These are phyloP conservation scores for Zapornia atra DNA, from an alignment of 2,113 vertebrate species.

Conservation along the genomic window DNA sequence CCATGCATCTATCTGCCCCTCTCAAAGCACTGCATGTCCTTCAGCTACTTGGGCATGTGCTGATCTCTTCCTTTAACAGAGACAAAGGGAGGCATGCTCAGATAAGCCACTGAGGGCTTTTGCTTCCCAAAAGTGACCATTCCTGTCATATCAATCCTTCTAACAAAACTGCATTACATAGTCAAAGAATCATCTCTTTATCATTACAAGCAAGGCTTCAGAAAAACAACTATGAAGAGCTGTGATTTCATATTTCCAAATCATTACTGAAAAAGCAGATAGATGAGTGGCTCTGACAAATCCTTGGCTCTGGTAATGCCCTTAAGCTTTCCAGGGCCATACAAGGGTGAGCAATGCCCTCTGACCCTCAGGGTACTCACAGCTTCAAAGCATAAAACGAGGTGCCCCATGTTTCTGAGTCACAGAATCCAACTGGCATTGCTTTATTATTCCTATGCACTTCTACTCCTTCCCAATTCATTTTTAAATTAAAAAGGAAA, in stretches of 20 bases:
- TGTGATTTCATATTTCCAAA: neutral
- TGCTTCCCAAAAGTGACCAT: neutral
- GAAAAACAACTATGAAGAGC: neutral
- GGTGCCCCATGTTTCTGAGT: neutral
- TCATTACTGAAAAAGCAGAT: neutral
- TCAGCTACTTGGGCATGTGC: neutral
- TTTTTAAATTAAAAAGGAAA: neutral
- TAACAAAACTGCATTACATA: neutral
- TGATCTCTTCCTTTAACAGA: neutral
- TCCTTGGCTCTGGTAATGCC: neutral
- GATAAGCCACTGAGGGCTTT: neutral
- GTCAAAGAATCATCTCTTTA: neutral
- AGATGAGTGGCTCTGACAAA: neutral
- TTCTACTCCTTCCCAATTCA: neutral
- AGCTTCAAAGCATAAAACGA: neutral
- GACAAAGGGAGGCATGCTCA: neutral
- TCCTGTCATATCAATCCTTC: neutral
- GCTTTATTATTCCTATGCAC: neutral
- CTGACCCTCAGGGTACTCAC: neutral
- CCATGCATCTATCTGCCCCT: neutral
- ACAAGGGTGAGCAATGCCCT: neutral
- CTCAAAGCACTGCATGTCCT: neutral
- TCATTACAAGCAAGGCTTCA: neutral
- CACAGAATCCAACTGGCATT: neutral
- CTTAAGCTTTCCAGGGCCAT: fast-evolving